Evolutionary conservation across 2,113 vertebrate species (phyloP).

Genomic region (Solenodon paradoxus): DNA sequence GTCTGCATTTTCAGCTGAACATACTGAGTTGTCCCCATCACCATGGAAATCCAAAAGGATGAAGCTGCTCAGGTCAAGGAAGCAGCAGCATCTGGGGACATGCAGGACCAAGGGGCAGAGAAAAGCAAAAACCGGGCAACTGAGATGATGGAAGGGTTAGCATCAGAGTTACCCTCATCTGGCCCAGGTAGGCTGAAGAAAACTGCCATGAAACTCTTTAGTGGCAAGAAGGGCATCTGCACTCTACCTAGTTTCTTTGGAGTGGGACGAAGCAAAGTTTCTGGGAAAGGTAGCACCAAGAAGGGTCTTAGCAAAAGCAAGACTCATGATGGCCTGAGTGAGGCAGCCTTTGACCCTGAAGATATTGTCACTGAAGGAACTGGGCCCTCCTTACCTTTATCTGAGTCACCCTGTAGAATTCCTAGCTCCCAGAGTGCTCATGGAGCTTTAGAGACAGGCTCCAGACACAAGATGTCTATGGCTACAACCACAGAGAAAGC

Average conservation of each 20-base stretch:
- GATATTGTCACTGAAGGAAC: conserved; percentile 44
- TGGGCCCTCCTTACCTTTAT: conserved; percentile 25
- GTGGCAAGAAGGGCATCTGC: conserved; percentile 93
- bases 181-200: conserved; percentile 90
- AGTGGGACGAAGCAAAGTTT: conserved; percentile 87
- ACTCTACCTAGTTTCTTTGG: conserved; percentile 95
- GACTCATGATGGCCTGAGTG: conserved; percentile 91
- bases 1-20: conserved; percentile 52
- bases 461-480: conserved; percentile 75
- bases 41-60: conserved; percentile 85
- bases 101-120: conserved; percentile 51
- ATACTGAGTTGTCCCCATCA: conserved; percentile 5
- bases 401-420: conserved; percentile 40
- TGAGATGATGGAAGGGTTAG: conserved; percentile 59
- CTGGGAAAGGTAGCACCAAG: conserved; percentile 85
- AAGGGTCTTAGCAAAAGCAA: conserved; percentile 93
- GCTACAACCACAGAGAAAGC: conserved; percentile 81
- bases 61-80: conserved; percentile 70
- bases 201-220: conserved; percentile 94
- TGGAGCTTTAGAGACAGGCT: conserved; percentile 55
- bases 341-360: conserved; percentile 61
- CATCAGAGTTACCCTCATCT: conserved; percentile 65
- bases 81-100: conserved; percentile 36
- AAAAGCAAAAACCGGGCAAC: conserved; percentile 71
- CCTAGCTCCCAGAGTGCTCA: conserved; percentile 82